Evolutionary conservation across 2,888 invertebrate genomes (phyloP).

Genomic region (Lycocerus yunnanus): DNA sequence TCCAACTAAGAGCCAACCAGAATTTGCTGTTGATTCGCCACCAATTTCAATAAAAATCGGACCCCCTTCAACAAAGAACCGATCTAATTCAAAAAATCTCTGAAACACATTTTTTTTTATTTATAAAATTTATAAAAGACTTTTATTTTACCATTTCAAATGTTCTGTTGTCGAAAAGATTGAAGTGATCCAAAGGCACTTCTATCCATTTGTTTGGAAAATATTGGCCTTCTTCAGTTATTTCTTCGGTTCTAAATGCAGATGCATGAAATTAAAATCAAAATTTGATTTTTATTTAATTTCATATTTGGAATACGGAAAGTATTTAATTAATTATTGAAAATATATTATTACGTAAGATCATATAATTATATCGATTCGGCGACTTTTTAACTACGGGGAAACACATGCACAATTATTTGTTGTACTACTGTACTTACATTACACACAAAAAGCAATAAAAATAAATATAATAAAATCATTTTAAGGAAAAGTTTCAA

Average conservation of each 20-base stretch:
- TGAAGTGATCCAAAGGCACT: background rate
- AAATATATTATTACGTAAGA: no score
- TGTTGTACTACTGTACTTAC: no score
- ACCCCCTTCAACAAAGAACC: constrained; percentile 56
- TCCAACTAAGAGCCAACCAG: constrained; percentile 63
- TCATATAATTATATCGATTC: no score
- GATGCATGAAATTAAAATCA: background rate
- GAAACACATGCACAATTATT: no score
- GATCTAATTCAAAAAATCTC: constrained; percentile 61
- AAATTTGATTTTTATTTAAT: no score
- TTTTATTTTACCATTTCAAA: background rate
- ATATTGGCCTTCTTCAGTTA: background rate
- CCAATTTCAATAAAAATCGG: constrained; percentile 72
- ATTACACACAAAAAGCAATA: background rate
- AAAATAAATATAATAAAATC: background rate
- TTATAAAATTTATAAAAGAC: no score
- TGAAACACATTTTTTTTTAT: no score
- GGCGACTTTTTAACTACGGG: no score
- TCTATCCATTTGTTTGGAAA: background rate
- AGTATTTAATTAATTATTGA: no score
- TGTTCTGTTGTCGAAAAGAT: background rate
- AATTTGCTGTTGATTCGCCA: constrained; percentile 73
- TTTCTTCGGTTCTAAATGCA: background rate
- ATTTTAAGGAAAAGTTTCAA: background rate
- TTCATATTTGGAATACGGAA: no score